Evolutionary conservation across 2,113 vertebrate genomes (phyloP), one percentile per base, ranked within the genome.

Genomic region (Colinus virginianus): DNA sequence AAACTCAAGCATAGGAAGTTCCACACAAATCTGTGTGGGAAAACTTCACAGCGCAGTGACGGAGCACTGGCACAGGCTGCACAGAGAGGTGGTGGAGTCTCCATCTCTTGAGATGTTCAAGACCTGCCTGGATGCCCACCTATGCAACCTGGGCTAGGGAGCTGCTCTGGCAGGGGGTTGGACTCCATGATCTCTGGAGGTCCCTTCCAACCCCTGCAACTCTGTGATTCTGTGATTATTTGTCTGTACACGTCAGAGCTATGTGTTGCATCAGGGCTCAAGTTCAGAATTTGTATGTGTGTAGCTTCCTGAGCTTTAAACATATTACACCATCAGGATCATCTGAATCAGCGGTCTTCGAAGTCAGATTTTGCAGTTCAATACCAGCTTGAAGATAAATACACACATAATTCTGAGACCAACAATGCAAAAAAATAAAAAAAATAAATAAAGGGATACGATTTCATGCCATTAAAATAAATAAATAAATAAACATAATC

Each of bases 291-390:
- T 88, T 84, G 36, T n/a, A 17, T 66, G 82, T 66, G n/a, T 58
- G 28, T 78, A 45, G 61, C 58, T 96, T 69, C 63, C 46, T 51
- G 26, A 79, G 26, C 38, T 83, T 94, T 63, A 69, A 93, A 93
- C 51, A 94, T 89, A 49, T 45, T 51, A 45, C 58, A 79, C 56
- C 78, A 90, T 86, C 80, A 87, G 26, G 56, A 91, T 85, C 51
- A 93, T 38, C 81, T 87, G 88, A 94, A 95, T 90, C 84, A 93
- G 67, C 77, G 74, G 51, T 77, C 78, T 34, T 40, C 48, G 64
- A 83, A 83, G 42, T 40, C 88, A 49, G 76, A 45, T 96, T 68
- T 58, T 80, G 51, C 46, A 90, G 86, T 68, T 91, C 93, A 81
- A 69, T 58, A 38, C 49, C 53, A 92, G 48, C 43, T 84, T n/a